phyloP scores from a whole-genome alignment of 2,113 vertebrate genomes.

The Sceloporus tristichus region DNA sequence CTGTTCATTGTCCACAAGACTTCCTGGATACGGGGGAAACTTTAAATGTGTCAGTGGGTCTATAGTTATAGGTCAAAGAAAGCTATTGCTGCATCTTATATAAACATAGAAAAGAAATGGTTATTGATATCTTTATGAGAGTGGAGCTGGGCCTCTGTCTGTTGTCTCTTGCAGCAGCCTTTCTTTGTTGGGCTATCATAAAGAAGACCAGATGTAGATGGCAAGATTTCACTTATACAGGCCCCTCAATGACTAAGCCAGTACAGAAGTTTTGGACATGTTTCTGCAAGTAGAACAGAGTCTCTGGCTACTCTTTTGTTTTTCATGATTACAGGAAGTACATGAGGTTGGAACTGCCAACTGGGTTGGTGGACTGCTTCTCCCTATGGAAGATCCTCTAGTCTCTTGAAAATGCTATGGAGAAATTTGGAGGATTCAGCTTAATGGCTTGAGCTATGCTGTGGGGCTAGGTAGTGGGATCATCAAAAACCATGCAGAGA shows the following conservation, averaged over 20 bases:
- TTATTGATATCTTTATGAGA: not conserved
- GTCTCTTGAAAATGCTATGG: too few species aligned
- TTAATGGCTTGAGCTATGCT: too few species aligned
- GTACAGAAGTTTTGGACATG: not conserved
- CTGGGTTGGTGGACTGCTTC: too few species aligned
- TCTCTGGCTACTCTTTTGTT: not conserved
- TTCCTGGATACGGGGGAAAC: conserved; percentile 24
- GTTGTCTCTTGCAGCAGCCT: not conserved
- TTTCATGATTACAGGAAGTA: not conserved
- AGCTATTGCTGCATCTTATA: accelerated
- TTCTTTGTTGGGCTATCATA: not conserved
- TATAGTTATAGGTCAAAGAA: conserved; percentile 14
- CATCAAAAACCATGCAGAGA: too few species aligned
- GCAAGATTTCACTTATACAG: not conserved
- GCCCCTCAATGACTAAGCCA: not conserved
- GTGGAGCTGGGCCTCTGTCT: not conserved
- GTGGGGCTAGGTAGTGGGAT: too few species aligned
- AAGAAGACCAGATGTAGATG: not conserved
- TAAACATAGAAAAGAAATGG: not conserved
- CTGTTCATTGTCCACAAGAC: conserved; percentile 32
- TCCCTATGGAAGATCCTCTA: too few species aligned
- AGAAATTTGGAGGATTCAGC: too few species aligned
- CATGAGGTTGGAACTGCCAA: too few species aligned
- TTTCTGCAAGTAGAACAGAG: not conserved
- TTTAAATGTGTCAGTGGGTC: not conserved